Base-by-base conservation (phyloP, 2,888 invertebrate genomes). In the Myathropa florea region DNA sequence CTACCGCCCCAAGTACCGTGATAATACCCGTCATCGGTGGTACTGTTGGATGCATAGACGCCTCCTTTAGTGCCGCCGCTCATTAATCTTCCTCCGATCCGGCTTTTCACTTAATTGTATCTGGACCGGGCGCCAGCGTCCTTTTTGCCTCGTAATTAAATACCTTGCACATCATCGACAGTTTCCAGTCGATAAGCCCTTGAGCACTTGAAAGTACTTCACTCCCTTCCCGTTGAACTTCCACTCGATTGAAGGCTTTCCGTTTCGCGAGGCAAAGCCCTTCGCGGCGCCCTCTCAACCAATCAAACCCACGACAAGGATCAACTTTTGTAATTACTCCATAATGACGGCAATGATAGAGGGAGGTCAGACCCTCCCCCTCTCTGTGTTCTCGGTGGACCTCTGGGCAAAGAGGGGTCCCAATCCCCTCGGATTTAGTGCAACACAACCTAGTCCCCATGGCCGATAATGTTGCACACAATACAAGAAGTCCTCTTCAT, bases 271-370 rank as follows among this genome's bases (percentile, higher is more conserved):
- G 1, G 14, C 3, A n/a, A 39, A 46, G 30, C 10, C 26, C 61
- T 36, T 36, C 26, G n/a, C 28, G 10, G 10, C 53, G 46, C 23
- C n/a, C 68, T 33, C 33, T 7, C 23, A 68, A 3, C 59, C 26
- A 64, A 76, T 76, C 70, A 57, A 82, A 70, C 63, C 70, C 33
- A 9, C 70, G 10, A 28, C 10, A 61, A 53, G 6, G 77, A 39
- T 65, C 46, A 82, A 77, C 77, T 82, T 82, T 71, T 55, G 60
- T 77, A 82, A 77, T 71, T 82, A 71, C 65, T 82, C 65, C 53
- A 71, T 71, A 71, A 82, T 71, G 36, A 71, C 53, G 23, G 10
- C 26, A 64, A 39, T 21, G 2, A 3, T 30, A 23, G 18, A 33
- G 53, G n/a, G n/a, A n/a, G n/a, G n/a, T n/a, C n/a, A 71, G 60